Base-by-base conservation (phyloP, 1,140 invertebrate genomes). In the Drosophila elegans region DNA sequence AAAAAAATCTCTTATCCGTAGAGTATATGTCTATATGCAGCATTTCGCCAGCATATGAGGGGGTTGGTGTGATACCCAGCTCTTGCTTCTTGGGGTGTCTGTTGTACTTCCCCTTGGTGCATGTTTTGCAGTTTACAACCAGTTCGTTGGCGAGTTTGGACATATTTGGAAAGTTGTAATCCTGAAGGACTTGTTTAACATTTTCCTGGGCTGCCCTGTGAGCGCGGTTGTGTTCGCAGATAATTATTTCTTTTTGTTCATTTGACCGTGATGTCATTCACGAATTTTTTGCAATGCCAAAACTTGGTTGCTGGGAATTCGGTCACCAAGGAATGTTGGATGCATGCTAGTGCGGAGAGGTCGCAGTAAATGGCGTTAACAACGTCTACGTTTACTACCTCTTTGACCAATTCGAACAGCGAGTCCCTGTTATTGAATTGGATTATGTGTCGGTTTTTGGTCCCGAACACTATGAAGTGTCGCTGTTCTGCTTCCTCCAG, bases 141-240 rank as follows among this genome's bases (percentile, higher is more conserved):
- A 78, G 36, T 42, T 78, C 60, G 21, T 41, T 68, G 12, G 39
- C 64, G 13, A 68, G 16, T 52, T 69, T 74, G 1, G 16, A 10
- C 69, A 71, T 74, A 7, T 74, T 78, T 9, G 66, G 51, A 48
- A 79, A 79, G 52, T 52, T 71, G 49, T 66, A 78, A 21, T 66
- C 34, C 34, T 49, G 25, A 11, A 73, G 52, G 42, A 72, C 46
- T 49, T 66, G 25, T 44, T 44, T 60, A 48, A 49, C 3, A 64
- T 78, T 78, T 69, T 78, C 32, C 38, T 74, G 66, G 4, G 72
- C 61, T 0, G 45, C 63, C 41, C 55, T 77, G 45, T 73, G 68
- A 3, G 44, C 52, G 27, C 44, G 11, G 44, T 48, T 60, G 21
- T 69, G 66, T 27, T 71, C 27, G 27, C 42, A 38, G 7, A 4